Evolutionary conservation across 2,113 vertebrate species (phyloP).

Genomic region (Syngnathus scovelli): DNA sequence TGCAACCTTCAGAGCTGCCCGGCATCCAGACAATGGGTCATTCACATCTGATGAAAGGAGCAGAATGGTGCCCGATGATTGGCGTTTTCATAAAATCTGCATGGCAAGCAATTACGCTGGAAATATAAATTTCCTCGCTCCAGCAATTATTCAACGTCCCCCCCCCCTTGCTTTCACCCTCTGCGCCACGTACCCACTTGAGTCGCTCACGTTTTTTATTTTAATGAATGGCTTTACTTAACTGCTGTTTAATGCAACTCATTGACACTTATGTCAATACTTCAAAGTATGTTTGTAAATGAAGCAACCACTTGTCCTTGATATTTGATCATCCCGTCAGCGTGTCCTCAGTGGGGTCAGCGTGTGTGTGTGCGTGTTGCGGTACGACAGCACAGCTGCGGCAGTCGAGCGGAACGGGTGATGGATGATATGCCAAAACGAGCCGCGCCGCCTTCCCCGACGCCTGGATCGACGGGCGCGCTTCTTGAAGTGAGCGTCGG

Average conservation of each 20-base stretch:
- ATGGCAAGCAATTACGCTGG: constrained; percentile 48
- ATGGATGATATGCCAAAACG: constrained; percentile 67
- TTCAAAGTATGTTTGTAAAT: constrained; percentile 16
- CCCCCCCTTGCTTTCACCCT: constrained; percentile 17
- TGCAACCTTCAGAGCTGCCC: constrained; percentile 24
- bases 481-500: constrained; percentile 45
- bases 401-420: constrained; percentile 59
- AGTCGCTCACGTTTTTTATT: constrained; percentile 7
- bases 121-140: constrained; percentile 26
- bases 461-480: constrained; percentile 55
- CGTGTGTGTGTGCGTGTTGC: constrained; percentile 21
- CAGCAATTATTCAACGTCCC: constrained; percentile 45
- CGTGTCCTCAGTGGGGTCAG: constrained; percentile 58
- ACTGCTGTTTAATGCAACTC: constrained; percentile 27
- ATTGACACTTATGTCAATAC: constrained; percentile 11
- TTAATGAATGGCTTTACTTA: constrained; percentile 17
- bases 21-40: constrained; percentile 32
- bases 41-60: constrained; percentile 34
- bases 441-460: constrained; percentile 41
- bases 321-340: constrained; percentile 55
- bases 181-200: constrained; percentile 29
- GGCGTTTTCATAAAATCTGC: constrained; percentile 44
- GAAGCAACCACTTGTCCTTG: constrained; percentile 42
- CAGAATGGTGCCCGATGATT: constrained; percentile 27
- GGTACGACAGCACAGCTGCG: constrained; percentile 64